These are phyloP conservation scores for Rhizomys pruinosus DNA, from an alignment of 2,113 vertebrate genomes.

Conservation along the genomic window DNA sequence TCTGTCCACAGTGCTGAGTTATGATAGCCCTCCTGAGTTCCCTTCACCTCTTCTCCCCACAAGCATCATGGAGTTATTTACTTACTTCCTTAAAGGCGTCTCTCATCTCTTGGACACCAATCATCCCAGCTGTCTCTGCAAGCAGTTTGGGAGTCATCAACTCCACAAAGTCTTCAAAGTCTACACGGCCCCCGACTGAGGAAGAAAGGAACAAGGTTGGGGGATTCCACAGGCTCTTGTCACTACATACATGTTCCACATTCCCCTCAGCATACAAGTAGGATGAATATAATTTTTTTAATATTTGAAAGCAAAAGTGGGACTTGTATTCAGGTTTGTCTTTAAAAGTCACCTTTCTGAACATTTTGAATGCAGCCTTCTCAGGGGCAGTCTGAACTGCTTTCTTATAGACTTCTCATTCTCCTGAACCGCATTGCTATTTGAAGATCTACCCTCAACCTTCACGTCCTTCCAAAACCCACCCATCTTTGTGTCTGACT, in stretches of 20 bases:
- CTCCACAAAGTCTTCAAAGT: constrained; percentile 94
- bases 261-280: not conserved
- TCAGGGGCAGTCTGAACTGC: no score
- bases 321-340: not conserved
- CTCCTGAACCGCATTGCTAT: not conserved
- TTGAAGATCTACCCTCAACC: not conserved
- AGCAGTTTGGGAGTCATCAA: constrained; percentile 93
- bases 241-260: not conserved
- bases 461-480: not conserved
- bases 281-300: not conserved
- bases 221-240: accelerated
- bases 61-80: not conserved
- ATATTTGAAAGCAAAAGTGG: not conserved
- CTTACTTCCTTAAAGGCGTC: constrained; percentile 93
- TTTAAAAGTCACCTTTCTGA: not conserved
- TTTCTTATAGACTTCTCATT: not conserved
- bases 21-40: not conserved
- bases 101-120: constrained; percentile 92
- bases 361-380: not conserved
- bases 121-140: constrained; percentile 93
- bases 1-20: not conserved
- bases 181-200: constrained; percentile 91
- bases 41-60: no score
- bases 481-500: not conserved
- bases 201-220: not conserved